phyloP scores from a whole-genome alignment of 2,113 vertebrate species.

The Helogale parvula region DNA sequence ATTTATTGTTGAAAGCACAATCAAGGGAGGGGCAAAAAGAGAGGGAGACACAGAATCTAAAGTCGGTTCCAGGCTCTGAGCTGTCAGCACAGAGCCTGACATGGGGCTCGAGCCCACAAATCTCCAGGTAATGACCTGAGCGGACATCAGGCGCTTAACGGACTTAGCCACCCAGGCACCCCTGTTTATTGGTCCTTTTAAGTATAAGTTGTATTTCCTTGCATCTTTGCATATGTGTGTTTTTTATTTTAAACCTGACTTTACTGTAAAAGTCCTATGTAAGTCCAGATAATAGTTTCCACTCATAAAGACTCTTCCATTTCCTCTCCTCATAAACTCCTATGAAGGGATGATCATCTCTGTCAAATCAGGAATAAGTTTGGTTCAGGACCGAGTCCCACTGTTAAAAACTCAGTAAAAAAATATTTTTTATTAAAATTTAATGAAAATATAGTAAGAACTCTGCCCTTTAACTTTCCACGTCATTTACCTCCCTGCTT shows the following conservation, averaged over 20 bases:
- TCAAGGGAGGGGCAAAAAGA: no score
- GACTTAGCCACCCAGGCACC: no score
- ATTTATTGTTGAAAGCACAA: no score
- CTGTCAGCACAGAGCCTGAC: no score
- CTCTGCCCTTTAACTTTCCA: neutral
- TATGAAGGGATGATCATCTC: neutral
- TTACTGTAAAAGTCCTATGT: neutral
- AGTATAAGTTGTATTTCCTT: neutral
- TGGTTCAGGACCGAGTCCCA: neutral
- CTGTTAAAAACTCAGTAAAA: neutral
- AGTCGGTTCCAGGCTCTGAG: no score
- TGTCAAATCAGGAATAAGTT: neutral
- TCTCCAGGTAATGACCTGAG: no score
- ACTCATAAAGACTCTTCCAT: neutral
- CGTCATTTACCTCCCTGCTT: neutral
- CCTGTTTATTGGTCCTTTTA: neutral
- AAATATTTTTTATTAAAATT: neutral
- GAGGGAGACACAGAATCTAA: no score
- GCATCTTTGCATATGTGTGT: neutral
- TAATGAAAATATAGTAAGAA: neutral
- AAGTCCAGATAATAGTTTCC: neutral
- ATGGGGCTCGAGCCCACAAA: no score
- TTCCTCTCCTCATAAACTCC: neutral
- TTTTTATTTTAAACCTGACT: neutral
- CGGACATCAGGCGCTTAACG: no score